Base-by-base conservation (phyloP, 2,797 vertebrate genomes). In the Chrysocyon brachyurus region DNA sequence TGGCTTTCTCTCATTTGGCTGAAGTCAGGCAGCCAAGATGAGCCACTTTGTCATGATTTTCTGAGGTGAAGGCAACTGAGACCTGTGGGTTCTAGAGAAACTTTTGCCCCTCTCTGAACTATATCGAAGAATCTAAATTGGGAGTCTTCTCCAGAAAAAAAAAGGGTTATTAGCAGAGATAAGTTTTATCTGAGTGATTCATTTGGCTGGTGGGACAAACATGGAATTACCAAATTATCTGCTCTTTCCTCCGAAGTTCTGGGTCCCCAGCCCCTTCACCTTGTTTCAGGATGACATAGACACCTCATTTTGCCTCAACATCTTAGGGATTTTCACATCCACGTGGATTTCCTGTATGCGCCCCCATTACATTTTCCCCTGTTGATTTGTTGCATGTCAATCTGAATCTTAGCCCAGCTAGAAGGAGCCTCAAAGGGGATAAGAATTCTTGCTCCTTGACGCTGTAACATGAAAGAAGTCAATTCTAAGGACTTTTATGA, bases 391-490 rank as follows among this genome's bases (percentile, higher is more conserved):
- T 15, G 17, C 8, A 11, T 52, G 46, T 52, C 73, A 52, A 31
- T 75, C 17, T 75, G 26, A 75, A 26, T 52, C 73, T 31, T 75
- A 75, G 73, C 26, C 26, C 73, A 6, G 46, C 26, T 77, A 52
- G 40, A 75, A 49, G 46, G 46, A 28, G 8, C 46, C 73, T 52
- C 31, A 15, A 52, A 77, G 46, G 15, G 73, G 26, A 77, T 77
- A 77, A 77, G 73, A 77, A 31, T 77, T 31, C 46, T 52, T 77
- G 46, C 7, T 52, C 46, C 15, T 77, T 46, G 52, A 77, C 46
- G 31, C 31, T 75, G 21, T 49, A 59, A 92, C 92, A 87, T 19
- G 7, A 93, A 90, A 90, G 19, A 57, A 7, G 92, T 94, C 28
- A 64, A 85, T 19, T 91, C 11, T 89, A 84, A 85, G 40, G 17